Base-by-base conservation (phyloP, 2,113 vertebrate genomes). In the Passer montanus region DNA sequence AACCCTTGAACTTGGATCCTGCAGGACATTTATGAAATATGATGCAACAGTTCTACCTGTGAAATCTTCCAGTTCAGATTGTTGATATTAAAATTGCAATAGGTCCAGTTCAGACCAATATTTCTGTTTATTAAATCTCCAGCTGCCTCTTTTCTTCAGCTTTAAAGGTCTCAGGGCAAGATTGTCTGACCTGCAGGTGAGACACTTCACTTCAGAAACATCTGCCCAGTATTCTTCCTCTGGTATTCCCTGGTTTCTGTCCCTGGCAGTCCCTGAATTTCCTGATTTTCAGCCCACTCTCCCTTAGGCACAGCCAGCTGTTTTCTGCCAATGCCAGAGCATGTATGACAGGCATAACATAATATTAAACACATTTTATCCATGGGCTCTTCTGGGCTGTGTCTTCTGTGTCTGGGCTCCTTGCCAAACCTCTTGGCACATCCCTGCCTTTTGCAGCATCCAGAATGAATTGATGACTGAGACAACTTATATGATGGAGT, bases 351-450 rank as follows among this genome's bases (percentile, higher is more conserved):
- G 49, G 11, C 11, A 1, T 33, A 93, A 66, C 46, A 27, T 33
- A 39, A 92, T 55, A 89, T 66, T 31, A 64, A 93, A 53, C 39
- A 74, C 31, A n/a, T 83, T 96, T 89, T 67, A 70, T 44, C 50
- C 69, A 5, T 1, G 13, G 73, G 9, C 44, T 94, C 39, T 64
- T 49, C 78, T 87, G 53, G 52, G 49, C 27, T 62, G 2, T n/a
- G 27, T 62, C 68, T 83, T 37, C 30, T 47, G 28, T 39, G 33
- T 11, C 90, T 75, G 85, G 85, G 77, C 76, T 94, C 67, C 74
- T 87, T 56, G 77, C 69, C 94, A 93, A 95, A 74, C 21, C 56
- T 86, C 91, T 24, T 92, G 88, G 81, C 80, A 84, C 76, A 56
- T 53, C 77, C 77, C 85, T 74, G 75, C 41, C 62, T 93, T 70